Evolutionary conservation across 92 coral and sea anemone species (phyloP), one percentile per base, ranked within the genome.

Genomic region (Ricordea florida): DNA sequence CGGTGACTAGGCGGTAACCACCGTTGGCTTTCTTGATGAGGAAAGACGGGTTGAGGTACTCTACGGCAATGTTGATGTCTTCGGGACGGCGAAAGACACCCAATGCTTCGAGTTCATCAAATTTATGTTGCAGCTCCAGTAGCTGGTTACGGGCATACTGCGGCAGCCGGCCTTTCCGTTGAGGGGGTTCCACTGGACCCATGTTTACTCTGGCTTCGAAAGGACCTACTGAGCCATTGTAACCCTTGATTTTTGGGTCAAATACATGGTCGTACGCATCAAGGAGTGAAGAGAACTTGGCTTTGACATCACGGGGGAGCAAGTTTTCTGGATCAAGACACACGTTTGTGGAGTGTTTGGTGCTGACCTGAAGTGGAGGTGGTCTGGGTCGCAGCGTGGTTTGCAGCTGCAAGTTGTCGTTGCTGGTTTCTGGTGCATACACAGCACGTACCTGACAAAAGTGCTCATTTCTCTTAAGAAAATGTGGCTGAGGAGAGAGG

Each of bases 131-230:
- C 15, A 79, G 57, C 36, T 79, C 68, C 17, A 59, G 61, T 18
- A 68, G 79, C 22, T 40, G 57, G 52, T 67, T 30, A 4, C 37
- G 67, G 72, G 49, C 78, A 50, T 89, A 81, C 59, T 85, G 88
- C 0, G 91, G 88, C 1, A 85, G 85, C 20, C 74, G 85, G 58
- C 88, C 85, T 36, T 85, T 69, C 9, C 80, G 86, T 44, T 86
- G 89, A 6, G 91, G 83, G 9, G 93, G 96, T 52, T 89, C 84
- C 24, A 89, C 90, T 11, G 90, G 93, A 3, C 90, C 84, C 90
- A 89, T 89, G 74, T 83, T 89, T 0, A 87, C 92, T 10, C 48
- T 70, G 35, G 89, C 92, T 66, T 88, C 18, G 42, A 72, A 64
- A 4, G 89, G 86, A 6, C 96, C 96, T 37, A 29, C 83, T 25